A percentile compares a stretch with the other conserved stretches of the same genome.
phyloP scores from a whole-genome alignment of 30 jellyfish, hydroid and myxozoan genomes.

The Hydra vulgaris region DNA sequence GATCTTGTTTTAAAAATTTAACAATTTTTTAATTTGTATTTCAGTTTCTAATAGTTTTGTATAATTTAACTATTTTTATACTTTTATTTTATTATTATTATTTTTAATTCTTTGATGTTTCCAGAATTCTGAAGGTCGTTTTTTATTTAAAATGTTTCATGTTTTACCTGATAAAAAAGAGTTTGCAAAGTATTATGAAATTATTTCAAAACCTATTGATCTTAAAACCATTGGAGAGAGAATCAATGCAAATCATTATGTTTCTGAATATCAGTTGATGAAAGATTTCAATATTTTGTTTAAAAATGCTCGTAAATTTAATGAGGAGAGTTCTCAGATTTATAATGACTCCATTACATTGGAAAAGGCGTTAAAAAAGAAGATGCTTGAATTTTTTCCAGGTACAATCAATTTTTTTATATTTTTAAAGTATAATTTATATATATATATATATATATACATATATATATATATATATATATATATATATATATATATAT shows the following conservation, averaged over 20 bases:
- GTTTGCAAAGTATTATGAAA: constrained; percentile 77
- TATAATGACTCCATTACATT: constrained; percentile 77
- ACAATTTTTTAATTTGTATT: no score
- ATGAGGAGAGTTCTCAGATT: constrained; percentile 84
- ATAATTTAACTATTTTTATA: no score
- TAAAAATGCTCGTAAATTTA: constrained; percentile 88
- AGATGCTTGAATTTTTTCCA: constrained; percentile 37
- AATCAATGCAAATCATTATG: constrained; percentile 37
- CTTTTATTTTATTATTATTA: no score
- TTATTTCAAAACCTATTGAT: constrained; percentile 74
- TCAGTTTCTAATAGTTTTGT: no score
- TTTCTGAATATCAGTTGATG: constrained; percentile 59
- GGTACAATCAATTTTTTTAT: constrained; percentile 33
- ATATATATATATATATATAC: not conserved
- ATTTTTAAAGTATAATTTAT: not conserved
- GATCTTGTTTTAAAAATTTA: no score
- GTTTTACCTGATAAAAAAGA: constrained; percentile 83
- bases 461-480: not conserved
- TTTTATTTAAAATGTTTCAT: constrained; percentile 59
- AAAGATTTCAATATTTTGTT: constrained; percentile 77
- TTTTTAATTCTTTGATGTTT: no score
- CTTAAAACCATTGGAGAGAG: constrained; percentile 46
- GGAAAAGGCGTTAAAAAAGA: constrained; percentile 75
- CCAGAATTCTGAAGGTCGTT: constrained; percentile 91
- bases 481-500: no score